Percentiles rank a stretch among this genome's conserved stretches.
Evolutionary conservation across 2,888 invertebrate genomes (phyloP).

Genomic region (Timema podura): DNA sequence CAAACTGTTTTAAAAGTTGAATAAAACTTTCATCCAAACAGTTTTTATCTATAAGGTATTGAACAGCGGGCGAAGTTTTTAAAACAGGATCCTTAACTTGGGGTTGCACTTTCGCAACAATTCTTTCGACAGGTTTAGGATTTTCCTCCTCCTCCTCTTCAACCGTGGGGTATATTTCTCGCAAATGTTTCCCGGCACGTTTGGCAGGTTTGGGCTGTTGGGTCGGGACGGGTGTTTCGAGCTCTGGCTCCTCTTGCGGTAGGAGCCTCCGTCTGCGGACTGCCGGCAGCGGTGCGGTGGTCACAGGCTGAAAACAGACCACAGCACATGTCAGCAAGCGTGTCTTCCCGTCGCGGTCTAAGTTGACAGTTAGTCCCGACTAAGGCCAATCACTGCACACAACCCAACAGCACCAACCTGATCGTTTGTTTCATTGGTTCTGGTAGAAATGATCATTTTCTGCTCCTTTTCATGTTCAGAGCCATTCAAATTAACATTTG

Average conservation of each 20-base stretch:
- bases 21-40: background rate
- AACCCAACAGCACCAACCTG: conserved; percentile 6
- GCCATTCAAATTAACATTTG: too few species aligned
- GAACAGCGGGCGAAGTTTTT: too few species aligned
- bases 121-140: background rate
- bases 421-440: background rate
- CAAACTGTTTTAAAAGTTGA: background rate
- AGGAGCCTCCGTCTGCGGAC: conserved; percentile 23
- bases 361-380: too few species aligned
- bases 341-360: background rate
- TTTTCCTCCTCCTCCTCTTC: conserved; percentile 1
- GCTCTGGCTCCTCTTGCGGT: background rate
- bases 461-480: too few species aligned
- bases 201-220: background rate
- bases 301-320: conserved; percentile 30
- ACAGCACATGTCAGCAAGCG: conserved; percentile 22
- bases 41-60: too few species aligned
- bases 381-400: background rate
- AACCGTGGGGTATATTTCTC: background rate
- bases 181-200: background rate
- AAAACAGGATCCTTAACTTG: background rate
- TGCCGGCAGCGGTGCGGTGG: conserved; percentile 24
- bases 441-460: too few species aligned
- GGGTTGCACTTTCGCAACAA: background rate
- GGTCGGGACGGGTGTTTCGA: background rate